Percentiles rank a stretch among this genome's conserved stretches.
Conservation (phyloP, 2,113 vertebrate species). For the Phaethon lepturus region DNA sequence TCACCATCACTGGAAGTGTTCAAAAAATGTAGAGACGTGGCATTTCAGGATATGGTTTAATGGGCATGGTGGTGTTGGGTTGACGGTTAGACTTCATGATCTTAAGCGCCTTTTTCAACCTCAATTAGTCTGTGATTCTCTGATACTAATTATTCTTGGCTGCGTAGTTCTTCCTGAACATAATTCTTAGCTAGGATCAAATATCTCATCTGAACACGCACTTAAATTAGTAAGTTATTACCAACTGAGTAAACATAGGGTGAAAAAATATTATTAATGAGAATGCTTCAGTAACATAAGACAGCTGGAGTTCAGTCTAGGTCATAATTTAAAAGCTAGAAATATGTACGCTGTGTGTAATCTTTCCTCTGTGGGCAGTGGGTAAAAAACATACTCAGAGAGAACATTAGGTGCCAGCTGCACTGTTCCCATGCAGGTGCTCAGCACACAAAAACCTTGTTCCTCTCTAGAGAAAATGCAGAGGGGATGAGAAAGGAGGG, state of each 20-base stretch:
- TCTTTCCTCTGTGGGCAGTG: neutral
- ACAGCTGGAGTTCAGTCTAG: neutral
- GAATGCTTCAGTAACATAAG: neutral
- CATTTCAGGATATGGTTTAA: no score
- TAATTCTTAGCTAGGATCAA: constrained; percentile 18
- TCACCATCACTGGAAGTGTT: no score
- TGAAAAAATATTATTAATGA: neutral
- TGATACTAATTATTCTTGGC: neutral
- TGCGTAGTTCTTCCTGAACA: neutral
- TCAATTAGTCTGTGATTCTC: no score
- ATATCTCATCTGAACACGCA: neutral
- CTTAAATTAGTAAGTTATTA: neutral
- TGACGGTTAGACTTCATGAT: no score
- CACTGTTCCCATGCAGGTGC: no score
- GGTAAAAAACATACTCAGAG: neutral
- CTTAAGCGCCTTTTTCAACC: no score
- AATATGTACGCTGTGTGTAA: neutral
- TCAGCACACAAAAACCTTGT: neutral
- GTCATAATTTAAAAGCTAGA: neutral
- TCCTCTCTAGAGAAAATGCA: neutral
- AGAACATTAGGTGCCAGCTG: neutral
- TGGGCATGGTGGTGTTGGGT: no score
- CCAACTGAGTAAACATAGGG: neutral
- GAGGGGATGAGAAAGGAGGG: neutral
- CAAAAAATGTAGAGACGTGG: no score